Conservation (phyloP, 2,888 invertebrate genomes). For the Chelonus formosanus region DNA sequence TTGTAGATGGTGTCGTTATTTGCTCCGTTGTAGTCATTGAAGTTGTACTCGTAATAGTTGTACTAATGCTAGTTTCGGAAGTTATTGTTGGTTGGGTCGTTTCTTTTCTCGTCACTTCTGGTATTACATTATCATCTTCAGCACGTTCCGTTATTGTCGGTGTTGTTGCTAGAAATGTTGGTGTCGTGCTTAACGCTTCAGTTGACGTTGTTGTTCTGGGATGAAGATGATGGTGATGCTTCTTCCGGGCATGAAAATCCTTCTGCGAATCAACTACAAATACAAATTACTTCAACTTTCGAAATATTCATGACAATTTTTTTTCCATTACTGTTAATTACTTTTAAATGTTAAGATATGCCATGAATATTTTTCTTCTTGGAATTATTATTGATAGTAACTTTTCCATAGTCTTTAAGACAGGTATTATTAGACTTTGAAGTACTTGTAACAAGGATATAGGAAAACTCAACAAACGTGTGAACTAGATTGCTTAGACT, state of each 20-base stretch:
- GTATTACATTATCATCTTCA: slow-evolving; percentile 57
- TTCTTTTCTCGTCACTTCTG: slow-evolving; percentile 55
- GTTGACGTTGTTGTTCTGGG: slow-evolving; percentile 65
- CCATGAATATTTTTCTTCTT: no score
- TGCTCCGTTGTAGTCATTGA: slow-evolving; percentile 63
- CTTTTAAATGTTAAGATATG: no score
- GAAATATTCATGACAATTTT: neutral
- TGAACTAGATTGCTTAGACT: no score
- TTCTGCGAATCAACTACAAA: slow-evolving; percentile 86
- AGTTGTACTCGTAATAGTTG: slow-evolving; percentile 55
- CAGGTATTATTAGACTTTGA: no score
- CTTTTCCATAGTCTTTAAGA: no score
- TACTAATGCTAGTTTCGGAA: slow-evolving; percentile 56
- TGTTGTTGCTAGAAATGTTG: slow-evolving; percentile 58
- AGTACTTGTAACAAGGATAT: no score
- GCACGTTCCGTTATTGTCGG: slow-evolving; percentile 50
- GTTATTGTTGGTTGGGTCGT: slow-evolving; percentile 53
- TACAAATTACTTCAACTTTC: slow-evolving; percentile 27
- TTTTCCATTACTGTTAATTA: no score
- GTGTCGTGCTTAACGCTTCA: slow-evolving; percentile 67
- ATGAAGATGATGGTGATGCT: slow-evolving; percentile 55
- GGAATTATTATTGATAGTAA: no score
- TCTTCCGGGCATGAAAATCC: slow-evolving; percentile 77
- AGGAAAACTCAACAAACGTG: no score
- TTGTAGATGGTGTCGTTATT: slow-evolving; percentile 57